Evolutionary conservation across 2,797 vertebrate species (phyloP), one percentile per base, ranked within the genome.

Genomic region (Prunella strophiata): DNA sequence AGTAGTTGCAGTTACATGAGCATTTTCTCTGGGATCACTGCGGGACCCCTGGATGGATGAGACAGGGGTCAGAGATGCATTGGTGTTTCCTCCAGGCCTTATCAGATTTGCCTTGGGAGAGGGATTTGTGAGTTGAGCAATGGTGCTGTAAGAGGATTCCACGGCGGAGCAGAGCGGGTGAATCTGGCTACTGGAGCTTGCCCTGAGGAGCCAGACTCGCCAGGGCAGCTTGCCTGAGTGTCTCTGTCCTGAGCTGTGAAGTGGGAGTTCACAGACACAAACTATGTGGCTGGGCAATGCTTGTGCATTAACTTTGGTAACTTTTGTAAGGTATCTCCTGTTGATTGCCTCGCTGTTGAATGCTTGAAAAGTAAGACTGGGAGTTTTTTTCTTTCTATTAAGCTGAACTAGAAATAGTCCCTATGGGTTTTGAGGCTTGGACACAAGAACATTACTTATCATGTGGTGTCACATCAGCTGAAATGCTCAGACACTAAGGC

Each of bases 1-100:
- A 75, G 61, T 26, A 40, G 50, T 17, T 87, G 74, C 52, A 32
- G 61, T 85, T 38, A 45, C 55, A 38, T 86, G 54, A 51, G 58
- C 54, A 83, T 89, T 94, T 92, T 67, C 95, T 80, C 42, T 83
- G 84, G 71, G 65, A 80, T 88, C 38, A 3, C 42, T 57, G 22
- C 13, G 15, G 68, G 72, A 78, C 36, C 52, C 29, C 47, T 40
- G 66, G 40, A 48, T 19, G 25, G 58, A 72, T 78, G 58, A 86
- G 66, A 47, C 2, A 40, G 70, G 18, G 29, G 27, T 72, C 66
- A 48, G 70, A 73, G 62, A 70, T 76, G 76, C 76, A 63, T 34
- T 17, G 8, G 20, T 55, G 30, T 81, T 92, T 86, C 76, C 40
- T 78, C 36, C 66, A 75, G 73, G 61, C 45, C 19, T 38, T 71